Conservation (phyloP, 2,113 vertebrate genomes). For the Falco punctatus region DNA sequence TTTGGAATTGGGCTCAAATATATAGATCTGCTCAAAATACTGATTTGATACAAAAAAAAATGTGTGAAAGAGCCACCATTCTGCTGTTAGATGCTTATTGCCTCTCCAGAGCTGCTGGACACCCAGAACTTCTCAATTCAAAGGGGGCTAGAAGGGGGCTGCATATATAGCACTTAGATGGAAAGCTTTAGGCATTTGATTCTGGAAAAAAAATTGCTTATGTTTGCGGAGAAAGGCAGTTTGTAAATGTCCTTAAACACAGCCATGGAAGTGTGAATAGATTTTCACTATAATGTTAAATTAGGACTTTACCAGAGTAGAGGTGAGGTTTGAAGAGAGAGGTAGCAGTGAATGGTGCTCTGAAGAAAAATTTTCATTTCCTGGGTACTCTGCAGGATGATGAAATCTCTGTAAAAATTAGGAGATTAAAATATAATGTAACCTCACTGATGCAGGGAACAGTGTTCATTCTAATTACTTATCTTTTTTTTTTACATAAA, state of each 20-base stretch:
- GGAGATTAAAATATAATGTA: background rate
- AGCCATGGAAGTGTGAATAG: background rate
- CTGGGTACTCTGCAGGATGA: background rate
- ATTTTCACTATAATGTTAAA: background rate
- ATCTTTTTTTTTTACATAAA: background rate
- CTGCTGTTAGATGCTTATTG: background rate
- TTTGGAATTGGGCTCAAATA: background rate
- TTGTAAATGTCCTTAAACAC: background rate
- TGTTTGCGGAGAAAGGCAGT: background rate
- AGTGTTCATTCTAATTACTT: background rate
- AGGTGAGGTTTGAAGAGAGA: background rate
- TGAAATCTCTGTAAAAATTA: background rate
- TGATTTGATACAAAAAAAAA: background rate
- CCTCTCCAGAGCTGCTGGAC: background rate
- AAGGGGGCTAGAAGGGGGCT: background rate
- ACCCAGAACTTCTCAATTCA: background rate
- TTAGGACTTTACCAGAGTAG: background rate
- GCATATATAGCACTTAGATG: background rate
- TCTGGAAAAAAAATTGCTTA: background rate
- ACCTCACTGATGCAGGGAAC: background rate
- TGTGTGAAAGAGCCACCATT: background rate
- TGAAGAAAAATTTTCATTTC: background rate
- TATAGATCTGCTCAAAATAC: background rate
- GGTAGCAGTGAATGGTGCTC: background rate
- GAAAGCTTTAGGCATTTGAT: background rate